These are phyloP conservation scores for Tryphoninae sp. DNA, from an alignment of 2,888 invertebrate genomes.

Conservation along the genomic window DNA sequence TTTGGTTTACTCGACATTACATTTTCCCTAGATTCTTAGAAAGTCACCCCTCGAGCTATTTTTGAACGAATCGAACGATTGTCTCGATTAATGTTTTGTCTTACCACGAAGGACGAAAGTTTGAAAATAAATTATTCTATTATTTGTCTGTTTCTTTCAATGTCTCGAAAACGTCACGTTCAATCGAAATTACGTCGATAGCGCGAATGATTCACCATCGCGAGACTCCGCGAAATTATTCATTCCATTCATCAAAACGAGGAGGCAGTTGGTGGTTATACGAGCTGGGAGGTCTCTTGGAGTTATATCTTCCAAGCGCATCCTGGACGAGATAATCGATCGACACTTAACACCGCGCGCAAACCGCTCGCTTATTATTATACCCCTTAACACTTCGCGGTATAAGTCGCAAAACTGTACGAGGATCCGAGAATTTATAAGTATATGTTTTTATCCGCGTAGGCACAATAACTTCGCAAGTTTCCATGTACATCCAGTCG, in stretches of 20 bases:
- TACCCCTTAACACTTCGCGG: constrained; percentile 35
- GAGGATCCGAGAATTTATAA: constrained; percentile 57
- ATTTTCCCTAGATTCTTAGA: no score
- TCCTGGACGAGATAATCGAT: constrained; percentile 69
- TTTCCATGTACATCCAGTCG: constrained; percentile 43
- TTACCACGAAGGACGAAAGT: no score
- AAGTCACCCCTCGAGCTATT: no score
- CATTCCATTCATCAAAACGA: constrained; percentile 48
- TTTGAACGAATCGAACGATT: no score
- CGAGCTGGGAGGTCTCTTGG: not conserved
- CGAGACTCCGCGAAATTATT: constrained; percentile 28
- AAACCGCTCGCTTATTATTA: constrained; percentile 39
- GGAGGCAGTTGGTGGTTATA: constrained; percentile 27
- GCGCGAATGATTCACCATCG: constrained; percentile 2
- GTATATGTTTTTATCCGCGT: constrained; percentile 54
- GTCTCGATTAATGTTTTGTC: no score
- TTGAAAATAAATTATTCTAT: no score
- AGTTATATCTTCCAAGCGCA: constrained; percentile 46
- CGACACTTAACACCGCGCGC: constrained; percentile 49
- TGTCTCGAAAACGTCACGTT: constrained; percentile 10
- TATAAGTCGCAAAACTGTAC: constrained; percentile 37
- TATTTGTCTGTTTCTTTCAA: not conserved
- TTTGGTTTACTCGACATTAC: no score
- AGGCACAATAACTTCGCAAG: constrained; percentile 23
- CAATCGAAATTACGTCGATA: not conserved